Conservation (phyloP, 2,113 vertebrate species). For the Morphnarchus princeps region DNA sequence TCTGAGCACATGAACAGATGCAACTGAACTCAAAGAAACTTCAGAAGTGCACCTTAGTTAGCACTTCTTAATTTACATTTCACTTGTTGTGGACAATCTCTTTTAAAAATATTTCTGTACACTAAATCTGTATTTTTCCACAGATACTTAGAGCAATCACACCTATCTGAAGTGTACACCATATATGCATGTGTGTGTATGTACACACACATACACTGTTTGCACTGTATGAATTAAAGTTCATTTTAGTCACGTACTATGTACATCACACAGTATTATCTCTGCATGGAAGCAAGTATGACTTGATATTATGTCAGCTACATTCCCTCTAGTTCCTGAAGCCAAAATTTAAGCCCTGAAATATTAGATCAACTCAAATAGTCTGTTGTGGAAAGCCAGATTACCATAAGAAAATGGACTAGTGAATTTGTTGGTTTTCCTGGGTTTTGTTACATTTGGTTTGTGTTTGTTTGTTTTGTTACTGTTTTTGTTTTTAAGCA, state of each 20-base stretch:
- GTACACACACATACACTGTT: too few relatives aligned
- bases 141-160: neutral
- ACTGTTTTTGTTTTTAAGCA: neutral
- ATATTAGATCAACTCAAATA: neutral
- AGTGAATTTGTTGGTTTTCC: neutral
- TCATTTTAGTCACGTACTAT: neutral
- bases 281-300: neutral
- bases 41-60: neutral
- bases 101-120: neutral
- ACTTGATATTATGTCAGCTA: neutral
- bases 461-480: too few relatives aligned
- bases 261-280: neutral
- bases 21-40: neutral
- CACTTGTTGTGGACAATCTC: neutral
- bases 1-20: neutral
- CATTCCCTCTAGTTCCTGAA: neutral
- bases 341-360: neutral
- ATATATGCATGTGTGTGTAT: too few relatives aligned
- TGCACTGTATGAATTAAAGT: neutral
- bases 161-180: neutral
- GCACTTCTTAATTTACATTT: neutral
- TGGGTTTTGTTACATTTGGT: neutral
- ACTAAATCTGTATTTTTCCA: neutral
- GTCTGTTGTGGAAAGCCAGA: rapidly evolving
- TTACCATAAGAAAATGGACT: neutral